Evolutionary conservation across 2,888 invertebrate genomes (phyloP).

Genomic region (Drosophila conformis): DNA sequence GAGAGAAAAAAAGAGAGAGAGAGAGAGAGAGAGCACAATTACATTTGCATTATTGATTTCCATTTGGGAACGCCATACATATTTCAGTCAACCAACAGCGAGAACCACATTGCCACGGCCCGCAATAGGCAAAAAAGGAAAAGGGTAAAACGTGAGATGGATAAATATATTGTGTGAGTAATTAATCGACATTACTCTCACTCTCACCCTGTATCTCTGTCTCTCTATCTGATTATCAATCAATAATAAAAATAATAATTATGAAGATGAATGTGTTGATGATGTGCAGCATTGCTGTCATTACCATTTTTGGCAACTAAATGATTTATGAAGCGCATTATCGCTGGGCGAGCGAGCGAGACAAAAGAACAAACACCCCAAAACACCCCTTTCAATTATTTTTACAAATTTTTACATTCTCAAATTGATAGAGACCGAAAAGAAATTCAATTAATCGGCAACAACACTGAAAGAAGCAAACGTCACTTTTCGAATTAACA

Average conservation of each 20-base stretch:
- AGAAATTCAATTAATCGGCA: neutral
- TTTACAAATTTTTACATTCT: neutral
- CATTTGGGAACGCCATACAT: constrained; percentile 53
- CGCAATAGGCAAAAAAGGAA: constrained; percentile 1
- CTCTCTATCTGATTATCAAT: neutral
- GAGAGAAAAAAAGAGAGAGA: neutral
- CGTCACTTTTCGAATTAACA: constrained; percentile 37
- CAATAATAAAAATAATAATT: neutral
- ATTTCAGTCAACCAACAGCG: constrained; percentile 29
- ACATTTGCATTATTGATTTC: constrained; percentile 72
- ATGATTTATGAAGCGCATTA: constrained; percentile 43
- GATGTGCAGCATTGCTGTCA: constrained; percentile 5
- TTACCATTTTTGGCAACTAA: constrained; percentile 47
- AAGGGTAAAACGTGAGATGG: neutral
- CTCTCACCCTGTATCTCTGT: neutral
- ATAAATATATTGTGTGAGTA: neutral
- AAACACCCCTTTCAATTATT: neutral
- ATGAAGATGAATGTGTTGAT: neutral
- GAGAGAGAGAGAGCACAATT: constrained; percentile 25
- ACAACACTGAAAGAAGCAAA: constrained; percentile 2
- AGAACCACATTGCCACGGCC: constrained; percentile 3
- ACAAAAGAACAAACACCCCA: neutral
- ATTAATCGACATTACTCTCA: neutral
- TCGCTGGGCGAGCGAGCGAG: neutral
- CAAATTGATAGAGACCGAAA: neutral